Evolutionary conservation across 2,797 vertebrate species (phyloP).

Genomic region (Oryzias sinensis): DNA sequence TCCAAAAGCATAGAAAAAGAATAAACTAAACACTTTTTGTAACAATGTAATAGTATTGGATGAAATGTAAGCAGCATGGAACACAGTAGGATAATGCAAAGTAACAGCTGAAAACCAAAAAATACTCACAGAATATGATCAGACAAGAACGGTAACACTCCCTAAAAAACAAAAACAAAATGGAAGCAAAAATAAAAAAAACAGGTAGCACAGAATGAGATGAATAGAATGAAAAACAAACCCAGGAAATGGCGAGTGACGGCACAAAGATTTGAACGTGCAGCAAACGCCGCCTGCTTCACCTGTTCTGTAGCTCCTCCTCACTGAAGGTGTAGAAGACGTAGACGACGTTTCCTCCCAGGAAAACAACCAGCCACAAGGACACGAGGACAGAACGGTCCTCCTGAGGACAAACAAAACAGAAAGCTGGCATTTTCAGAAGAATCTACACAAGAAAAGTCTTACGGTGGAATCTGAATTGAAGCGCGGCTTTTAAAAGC

Average conservation of each 20-base stretch:
- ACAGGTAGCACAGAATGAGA: slow-evolving; percentile 31
- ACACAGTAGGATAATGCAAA: slow-evolving; percentile 2
- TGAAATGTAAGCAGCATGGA: slow-evolving; percentile 9
- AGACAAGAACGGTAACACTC: slow-evolving; percentile 63
- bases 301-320: slow-evolving; percentile 96
- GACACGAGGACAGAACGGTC: slow-evolving; percentile 89
- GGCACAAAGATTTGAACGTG: slow-evolving; percentile 14
- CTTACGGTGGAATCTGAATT: too few relatives aligned
- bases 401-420: slow-evolving; percentile 76
- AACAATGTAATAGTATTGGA: neutral
- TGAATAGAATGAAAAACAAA: slow-evolving; percentile 23
- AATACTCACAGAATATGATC: slow-evolving; percentile 86
- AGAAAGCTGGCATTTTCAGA: neutral
- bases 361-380: slow-evolving; percentile 90
- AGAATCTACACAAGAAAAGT: neutral
- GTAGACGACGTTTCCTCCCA: slow-evolving; percentile 88
- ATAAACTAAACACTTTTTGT: too few relatives aligned
- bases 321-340: slow-evolving; percentile 92
- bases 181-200: slow-evolving; percentile 60
- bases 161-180: slow-evolving; percentile 68
- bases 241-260: slow-evolving; percentile 13
- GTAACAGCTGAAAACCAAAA: slow-evolving; percentile 22
- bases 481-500: too few relatives aligned
- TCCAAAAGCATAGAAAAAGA: too few relatives aligned
- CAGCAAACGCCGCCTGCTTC: neutral